A percentile compares a stretch with the other conserved stretches of the same genome.
Conservation (phyloP, 2,113 vertebrate genomes). For the Eubucco bourcierii region DNA sequence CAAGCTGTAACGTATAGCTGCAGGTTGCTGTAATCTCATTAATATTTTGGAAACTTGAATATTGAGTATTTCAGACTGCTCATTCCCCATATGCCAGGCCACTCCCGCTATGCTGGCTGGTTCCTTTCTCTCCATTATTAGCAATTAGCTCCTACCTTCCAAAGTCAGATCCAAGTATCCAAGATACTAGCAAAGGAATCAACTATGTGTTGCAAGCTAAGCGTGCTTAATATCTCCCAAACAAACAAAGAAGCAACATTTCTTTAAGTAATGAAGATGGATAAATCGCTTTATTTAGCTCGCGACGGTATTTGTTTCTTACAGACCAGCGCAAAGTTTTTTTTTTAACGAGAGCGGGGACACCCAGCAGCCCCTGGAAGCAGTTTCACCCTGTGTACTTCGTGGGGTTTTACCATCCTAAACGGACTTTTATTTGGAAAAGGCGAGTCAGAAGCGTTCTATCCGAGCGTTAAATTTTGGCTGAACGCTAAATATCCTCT, state of each 20-base stretch:
- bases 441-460: background rate
- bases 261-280: slow-evolving; percentile 80
- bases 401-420: slow-evolving; percentile 14
- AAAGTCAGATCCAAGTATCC: slow-evolving; percentile 84
- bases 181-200: slow-evolving; percentile 84
- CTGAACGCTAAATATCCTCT: background rate
- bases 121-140: slow-evolving; percentile 84
- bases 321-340: slow-evolving; percentile 36
- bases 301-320: slow-evolving; percentile 54
- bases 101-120: slow-evolving; percentile 84
- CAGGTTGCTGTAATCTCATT: slow-evolving; percentile 89
- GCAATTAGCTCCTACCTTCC: slow-evolving; percentile 85
- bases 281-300: slow-evolving; percentile 76
- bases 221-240: slow-evolving; percentile 80
- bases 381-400: background rate
- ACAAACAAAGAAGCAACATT: slow-evolving; percentile 79
- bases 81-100: slow-evolving; percentile 90
- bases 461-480: slow-evolving; percentile 50
- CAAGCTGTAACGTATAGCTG: slow-evolving; percentile 85
- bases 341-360: slow-evolving; percentile 27
- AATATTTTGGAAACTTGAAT: slow-evolving; percentile 87
- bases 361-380: background rate
- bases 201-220: slow-evolving; percentile 77
- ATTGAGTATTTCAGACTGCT: slow-evolving; percentile 81
- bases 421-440: slow-evolving; percentile 10